phyloP scores from a whole-genome alignment of 2,797 vertebrate genomes.

The Atherinosoma microstoma region DNA sequence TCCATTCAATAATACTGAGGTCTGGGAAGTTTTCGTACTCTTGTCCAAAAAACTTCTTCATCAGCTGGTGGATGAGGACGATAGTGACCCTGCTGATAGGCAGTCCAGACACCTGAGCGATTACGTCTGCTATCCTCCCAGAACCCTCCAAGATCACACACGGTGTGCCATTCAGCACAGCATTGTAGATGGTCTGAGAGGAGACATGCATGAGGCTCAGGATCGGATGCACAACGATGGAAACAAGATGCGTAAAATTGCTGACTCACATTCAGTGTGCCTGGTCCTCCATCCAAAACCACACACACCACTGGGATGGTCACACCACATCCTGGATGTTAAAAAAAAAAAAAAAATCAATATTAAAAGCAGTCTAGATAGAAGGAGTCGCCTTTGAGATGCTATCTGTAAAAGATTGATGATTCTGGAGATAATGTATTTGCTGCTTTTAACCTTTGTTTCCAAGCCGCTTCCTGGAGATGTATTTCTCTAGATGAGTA shows the following conservation, averaged over 20 bases:
- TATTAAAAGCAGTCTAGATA: conserved; percentile 4
- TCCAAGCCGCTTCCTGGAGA: conserved; percentile 88
- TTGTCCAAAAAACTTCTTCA: conserved; percentile 85
- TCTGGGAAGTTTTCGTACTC: conserved; percentile 86
- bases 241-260: neutral
- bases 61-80: conserved; percentile 82
- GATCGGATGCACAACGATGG: neutral
- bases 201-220: conserved; percentile 29
- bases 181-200: conserved; percentile 91
- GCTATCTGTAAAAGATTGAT: neutral
- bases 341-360: conserved; percentile 28
- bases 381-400: conserved; percentile 21
- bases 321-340: conserved; percentile 82
- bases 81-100: conserved; percentile 85
- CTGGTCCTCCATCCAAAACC: conserved; percentile 92
- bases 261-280: conserved; percentile 86
- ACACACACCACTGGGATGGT: conserved; percentile 94
- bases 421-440: neutral
- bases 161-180: conserved; percentile 90
- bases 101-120: conserved; percentile 87
- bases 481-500: conserved; percentile 90
- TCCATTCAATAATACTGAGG: conserved; percentile 87
- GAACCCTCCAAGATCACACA: conserved; percentile 95
- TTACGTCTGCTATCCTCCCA: conserved; percentile 92
- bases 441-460: conserved; percentile 67